Base-by-base conservation (phyloP, 2,113 vertebrate genomes). In the Andinoacara biseriatus region DNA sequence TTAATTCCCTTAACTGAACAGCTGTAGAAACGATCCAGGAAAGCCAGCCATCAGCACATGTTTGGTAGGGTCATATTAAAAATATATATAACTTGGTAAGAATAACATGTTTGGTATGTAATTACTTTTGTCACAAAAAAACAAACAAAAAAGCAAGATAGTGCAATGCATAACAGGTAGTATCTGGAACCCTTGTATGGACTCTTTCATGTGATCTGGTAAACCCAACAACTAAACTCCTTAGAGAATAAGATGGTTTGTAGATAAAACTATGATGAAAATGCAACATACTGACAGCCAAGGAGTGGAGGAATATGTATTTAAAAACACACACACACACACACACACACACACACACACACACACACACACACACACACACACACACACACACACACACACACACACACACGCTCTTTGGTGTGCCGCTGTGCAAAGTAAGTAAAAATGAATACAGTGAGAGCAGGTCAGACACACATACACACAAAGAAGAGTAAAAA, bases 141-240 rank as follows among this genome's bases (percentile, higher is more conserved):
- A 3, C 4, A 58, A 31, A 3, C 13, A n/a, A 35, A 60, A 22
- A 20, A 26, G n/a, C 13, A 77, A 29, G 35, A 74, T n/a, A 61
- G 9, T 31, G 69, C 17, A 67, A 58, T 69, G 35, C 46, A 74
- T 46, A 82, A 49, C 35, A 83, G 26, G 46, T 58, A n/a, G 26
- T 76, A 40, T 82, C 49, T 87, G 61, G 26, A 81, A 81, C 76
- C 57, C 20, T 59, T 60, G 58, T 38, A 67, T 58, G 57, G 5
- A 74, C 62, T 76, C 59, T 83, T 83, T 86, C 80, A 85, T 81
- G 75, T 81, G 86, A 82, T 85, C 79, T 74, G 74, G 63, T 88
- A 86, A 74, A 83, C 31, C 26, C 46, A 72, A 75, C 63, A 57
- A 65, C 5, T 11, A 69, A 86, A 67, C 74, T 61, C 74, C 62